phyloP scores from a whole-genome alignment of 2,113 vertebrate species.

The Trematomus loennbergii region DNA sequence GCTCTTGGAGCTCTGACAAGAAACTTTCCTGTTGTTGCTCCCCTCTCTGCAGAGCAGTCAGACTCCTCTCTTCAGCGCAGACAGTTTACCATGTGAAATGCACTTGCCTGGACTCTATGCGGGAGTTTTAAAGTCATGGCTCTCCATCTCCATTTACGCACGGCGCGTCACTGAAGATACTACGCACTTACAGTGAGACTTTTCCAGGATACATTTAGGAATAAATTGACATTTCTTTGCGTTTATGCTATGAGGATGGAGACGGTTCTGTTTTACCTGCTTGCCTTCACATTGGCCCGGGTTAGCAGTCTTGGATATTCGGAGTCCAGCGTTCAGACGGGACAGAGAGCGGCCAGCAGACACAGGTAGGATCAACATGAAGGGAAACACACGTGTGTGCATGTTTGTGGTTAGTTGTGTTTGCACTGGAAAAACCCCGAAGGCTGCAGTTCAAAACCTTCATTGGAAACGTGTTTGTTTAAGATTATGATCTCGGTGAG shows the following conservation, averaged over 20 bases:
- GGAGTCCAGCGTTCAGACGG: slow-evolving; percentile 63
- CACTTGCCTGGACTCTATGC: slow-evolving; percentile 49
- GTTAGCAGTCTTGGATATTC: slow-evolving; percentile 65
- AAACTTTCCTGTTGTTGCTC: slow-evolving; percentile 51
- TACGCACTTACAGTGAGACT: not conserved
- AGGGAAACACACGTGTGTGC: not conserved
- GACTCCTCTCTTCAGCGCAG: not conserved
- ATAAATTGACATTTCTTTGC: slow-evolving; percentile 9
- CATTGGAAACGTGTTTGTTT: not conserved
- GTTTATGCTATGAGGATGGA: slow-evolving; percentile 63
- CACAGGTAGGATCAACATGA: slow-evolving; percentile 75
- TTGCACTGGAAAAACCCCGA: not conserved
- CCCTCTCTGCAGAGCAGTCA: slow-evolving; percentile 6
- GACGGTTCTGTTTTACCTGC: slow-evolving; percentile 56
- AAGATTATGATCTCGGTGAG: not conserved
- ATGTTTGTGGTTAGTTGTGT: no score
- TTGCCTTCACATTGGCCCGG: slow-evolving; percentile 49
- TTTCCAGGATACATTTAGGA: slow-evolving; percentile 21
- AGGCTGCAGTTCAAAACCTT: not conserved
- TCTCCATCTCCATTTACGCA: not conserved
- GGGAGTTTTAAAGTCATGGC: slow-evolving; percentile 34
- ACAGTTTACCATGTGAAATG: slow-evolving; percentile 20
- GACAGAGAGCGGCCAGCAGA: slow-evolving; percentile 81
- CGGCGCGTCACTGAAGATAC: slow-evolving; percentile 13
- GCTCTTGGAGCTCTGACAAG: slow-evolving; percentile 53